phyloP scores from a whole-genome alignment of 1,140 invertebrate genomes.

The Zaprionus davidi region DNA sequence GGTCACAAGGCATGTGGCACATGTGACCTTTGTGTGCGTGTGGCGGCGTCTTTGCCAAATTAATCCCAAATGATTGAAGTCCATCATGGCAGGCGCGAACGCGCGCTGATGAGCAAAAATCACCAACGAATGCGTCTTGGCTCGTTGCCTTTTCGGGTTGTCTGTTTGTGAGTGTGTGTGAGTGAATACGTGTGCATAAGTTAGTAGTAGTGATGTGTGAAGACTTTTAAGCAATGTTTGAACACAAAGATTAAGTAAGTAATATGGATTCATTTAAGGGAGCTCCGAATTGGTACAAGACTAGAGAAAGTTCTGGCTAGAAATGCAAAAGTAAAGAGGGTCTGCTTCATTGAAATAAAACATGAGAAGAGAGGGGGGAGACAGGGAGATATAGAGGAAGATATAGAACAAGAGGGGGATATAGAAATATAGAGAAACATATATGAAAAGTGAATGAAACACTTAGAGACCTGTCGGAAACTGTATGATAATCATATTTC shows the following conservation, averaged over 20 bases:
- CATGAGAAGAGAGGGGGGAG: not conserved
- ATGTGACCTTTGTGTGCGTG: slow-evolving; percentile 63
- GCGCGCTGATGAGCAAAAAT: slow-evolving; percentile 55
- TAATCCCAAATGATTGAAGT: slow-evolving; percentile 82
- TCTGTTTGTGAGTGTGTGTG: not conserved
- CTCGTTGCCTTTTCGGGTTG: slow-evolving; percentile 48
- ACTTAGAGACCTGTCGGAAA: no score
- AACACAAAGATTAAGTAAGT: not conserved
- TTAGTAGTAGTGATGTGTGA: not conserved
- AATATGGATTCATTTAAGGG: not conserved
- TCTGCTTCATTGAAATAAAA: no score
- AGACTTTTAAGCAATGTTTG: slow-evolving; percentile 19
- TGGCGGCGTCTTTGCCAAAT: slow-evolving; percentile 55
- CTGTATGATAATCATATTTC: no score
- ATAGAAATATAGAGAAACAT: no score
- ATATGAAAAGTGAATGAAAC: no score
- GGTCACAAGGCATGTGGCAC: not conserved
- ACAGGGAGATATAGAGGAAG: not conserved
- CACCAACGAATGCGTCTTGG: slow-evolving; percentile 34
- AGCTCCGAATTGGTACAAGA: not conserved
- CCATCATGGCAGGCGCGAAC: slow-evolving; percentile 32
- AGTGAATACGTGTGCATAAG: not conserved
- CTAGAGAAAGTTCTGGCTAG: not conserved
- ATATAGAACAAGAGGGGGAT: no score
- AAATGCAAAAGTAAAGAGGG: no score